phyloP scores from a whole-genome alignment of 2,113 vertebrate species.

The Tringa solitaria region DNA sequence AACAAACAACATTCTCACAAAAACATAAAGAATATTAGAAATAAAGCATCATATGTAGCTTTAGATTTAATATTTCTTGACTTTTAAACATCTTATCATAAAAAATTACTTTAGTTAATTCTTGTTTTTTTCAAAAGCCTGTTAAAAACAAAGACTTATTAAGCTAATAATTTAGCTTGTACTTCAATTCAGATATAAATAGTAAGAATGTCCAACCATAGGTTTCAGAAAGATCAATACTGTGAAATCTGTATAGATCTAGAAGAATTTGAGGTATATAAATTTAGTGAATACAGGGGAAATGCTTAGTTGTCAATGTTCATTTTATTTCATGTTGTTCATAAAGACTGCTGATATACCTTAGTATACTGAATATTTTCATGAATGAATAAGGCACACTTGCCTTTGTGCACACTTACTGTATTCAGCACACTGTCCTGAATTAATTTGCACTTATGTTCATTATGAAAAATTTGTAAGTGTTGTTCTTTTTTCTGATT shows the following conservation, averaged over 20 bases:
- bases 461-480: not conserved
- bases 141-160: not conserved
- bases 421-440: not conserved
- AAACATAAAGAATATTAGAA: not conserved
- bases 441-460: not conserved
- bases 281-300: not conserved
- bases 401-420: not conserved
- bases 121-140: not conserved
- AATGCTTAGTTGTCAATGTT: not conserved
- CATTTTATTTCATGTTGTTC: not conserved
- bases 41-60: accelerated
- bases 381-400: not conserved
- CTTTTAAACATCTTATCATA: not conserved
- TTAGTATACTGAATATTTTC: not conserved
- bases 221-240: not conserved
- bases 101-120: not conserved
- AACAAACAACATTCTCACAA: not conserved
- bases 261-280: not conserved
- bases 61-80: not conserved
- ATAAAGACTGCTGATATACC: not conserved
- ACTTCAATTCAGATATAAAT: not conserved
- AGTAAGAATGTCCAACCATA: not conserved
- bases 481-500: not conserved
- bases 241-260: not conserved
- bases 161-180: not conserved